Evolutionary conservation across 2,888 invertebrate species (phyloP), one percentile per base, ranked within the genome.

Genomic region (Mythimna albipuncta): DNA sequence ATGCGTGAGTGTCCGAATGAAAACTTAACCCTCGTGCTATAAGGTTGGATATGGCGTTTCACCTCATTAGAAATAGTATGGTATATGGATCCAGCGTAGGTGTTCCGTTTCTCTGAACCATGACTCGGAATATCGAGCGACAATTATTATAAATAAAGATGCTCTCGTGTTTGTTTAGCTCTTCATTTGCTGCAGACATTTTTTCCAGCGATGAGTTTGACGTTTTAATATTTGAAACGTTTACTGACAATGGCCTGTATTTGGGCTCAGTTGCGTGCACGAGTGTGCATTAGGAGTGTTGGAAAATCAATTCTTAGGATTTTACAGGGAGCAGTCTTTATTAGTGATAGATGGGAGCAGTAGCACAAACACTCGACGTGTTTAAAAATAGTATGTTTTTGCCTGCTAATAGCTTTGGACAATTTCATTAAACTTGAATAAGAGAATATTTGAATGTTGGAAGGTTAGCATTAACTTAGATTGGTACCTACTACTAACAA

Each of bases 121-220:
- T 96, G 96, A 96, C 96, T 94, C 85, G 94, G 91, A 86, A 88
- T 89, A 89, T 89, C 86, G 81, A 85, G 81, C 88, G 89, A 92
- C 93, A 95, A 95, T 95, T 95, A 95, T 94, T 91, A 93, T 94
- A 94, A 94, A 94, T 94, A 95, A 95, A 94, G 92, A 92, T 89
- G 85, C 90, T 90, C 91, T 92, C 92, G 81, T 95, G 91, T 95
- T 96, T 95, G 94, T 94, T 95, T 93, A 95, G 91, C 94, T 93
- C 95, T 95, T 95, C 95, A 95, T 95, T 95, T 94, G 93, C 91
- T 91, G 89, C 92, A 91, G 91, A 89, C 89, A 90, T 93, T 93
- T 92, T 91, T 93, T 91, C 84, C 70, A 80, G 73, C 75, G 81
- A 85, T 86, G 85, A 85, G 80, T 81, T 79, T 69, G 78, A 85